Conservation (phyloP, 2,113 vertebrate species). For the Suricata suricatta region DNA sequence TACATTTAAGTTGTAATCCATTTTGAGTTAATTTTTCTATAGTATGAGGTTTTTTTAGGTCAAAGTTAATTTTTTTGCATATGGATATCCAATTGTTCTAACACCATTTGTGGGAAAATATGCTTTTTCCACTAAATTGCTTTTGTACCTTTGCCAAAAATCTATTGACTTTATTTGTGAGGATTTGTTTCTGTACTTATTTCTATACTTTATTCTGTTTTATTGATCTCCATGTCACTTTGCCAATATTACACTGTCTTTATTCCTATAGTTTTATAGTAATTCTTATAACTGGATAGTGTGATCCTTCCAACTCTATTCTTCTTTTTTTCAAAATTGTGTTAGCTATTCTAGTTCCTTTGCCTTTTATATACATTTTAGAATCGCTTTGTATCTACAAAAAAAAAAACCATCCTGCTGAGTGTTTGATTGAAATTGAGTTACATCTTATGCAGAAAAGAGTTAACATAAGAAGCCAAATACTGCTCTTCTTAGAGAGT, state of each 20-base stretch:
- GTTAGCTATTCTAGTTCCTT: slow-evolving; percentile 18
- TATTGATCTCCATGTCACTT: background rate
- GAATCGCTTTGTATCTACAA: background rate
- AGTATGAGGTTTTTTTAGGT: background rate
- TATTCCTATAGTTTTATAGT: slow-evolving; percentile 34
- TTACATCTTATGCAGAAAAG: background rate
- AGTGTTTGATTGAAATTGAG: background rate
- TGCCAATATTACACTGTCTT: background rate
- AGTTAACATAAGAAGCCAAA: background rate
- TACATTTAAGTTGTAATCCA: background rate
- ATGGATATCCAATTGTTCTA: background rate
- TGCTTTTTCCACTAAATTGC: background rate
- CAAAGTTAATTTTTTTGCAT: background rate
- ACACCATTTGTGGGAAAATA: background rate
- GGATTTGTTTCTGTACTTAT: background rate
- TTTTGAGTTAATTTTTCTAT: slow-evolving; percentile 32
- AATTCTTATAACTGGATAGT: slow-evolving; percentile 1
- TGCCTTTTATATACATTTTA: slow-evolving; percentile 7
- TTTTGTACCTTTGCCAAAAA: slow-evolving; percentile 25
- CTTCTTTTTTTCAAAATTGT: background rate
- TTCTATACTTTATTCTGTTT: background rate
- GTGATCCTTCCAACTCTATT: background rate
- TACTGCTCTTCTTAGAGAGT: slow-evolving; percentile 10
- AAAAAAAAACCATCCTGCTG: background rate
- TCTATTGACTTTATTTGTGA: background rate